Base-by-base conservation (phyloP, 2,888 invertebrate species). In the Aplocera efformata region DNA sequence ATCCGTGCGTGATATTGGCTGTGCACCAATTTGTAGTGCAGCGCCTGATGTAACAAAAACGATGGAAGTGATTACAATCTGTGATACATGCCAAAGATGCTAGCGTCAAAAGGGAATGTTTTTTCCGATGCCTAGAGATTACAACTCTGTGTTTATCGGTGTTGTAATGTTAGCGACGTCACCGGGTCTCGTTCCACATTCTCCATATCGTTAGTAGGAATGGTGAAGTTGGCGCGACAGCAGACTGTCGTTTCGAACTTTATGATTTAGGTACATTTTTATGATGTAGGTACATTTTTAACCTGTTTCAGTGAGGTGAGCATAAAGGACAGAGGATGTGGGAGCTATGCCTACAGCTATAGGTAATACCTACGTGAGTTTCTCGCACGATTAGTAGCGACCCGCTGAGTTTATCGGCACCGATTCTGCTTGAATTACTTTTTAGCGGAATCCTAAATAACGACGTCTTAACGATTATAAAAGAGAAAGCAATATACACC, bases 181-280 rank as follows among this genome's bases (percentile, higher is more conserved):
- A 30, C 42, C 42, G 41, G 42, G 43, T 34, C 37, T 9, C 43
- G 42, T 41, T 39, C 51, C 35, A 51, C 56, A 56, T 50, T 62
- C 62, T 64, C 65, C 62, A 66, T 67, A 62, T 69, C 58, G 63
- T 59, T 62, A 68, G 65, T 68, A 56, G 59, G 64, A 69, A 70
- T 70, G 59, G 63, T 60, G 50, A 71, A 80, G 74, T 78, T 73
- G 53, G 35, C 37, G 48, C 59, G 63, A 67, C 67, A 63, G 71
- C 66, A 67, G 68, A n/a, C 58, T 68, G n/a, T 72, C 66, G 66
- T 61, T 65, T 62, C 56, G 64, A 81, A 80, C 75, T 81, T 79
- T n/a, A 40, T 48, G 52, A 57, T 49, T 46, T 23, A 7, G 3
- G 6, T 32, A 40, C 55, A 52, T 57, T 59, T 60, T 62, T 63